phyloP scores from a whole-genome alignment of 2,113 vertebrate species.

The Collichthys lucidus region DNA sequence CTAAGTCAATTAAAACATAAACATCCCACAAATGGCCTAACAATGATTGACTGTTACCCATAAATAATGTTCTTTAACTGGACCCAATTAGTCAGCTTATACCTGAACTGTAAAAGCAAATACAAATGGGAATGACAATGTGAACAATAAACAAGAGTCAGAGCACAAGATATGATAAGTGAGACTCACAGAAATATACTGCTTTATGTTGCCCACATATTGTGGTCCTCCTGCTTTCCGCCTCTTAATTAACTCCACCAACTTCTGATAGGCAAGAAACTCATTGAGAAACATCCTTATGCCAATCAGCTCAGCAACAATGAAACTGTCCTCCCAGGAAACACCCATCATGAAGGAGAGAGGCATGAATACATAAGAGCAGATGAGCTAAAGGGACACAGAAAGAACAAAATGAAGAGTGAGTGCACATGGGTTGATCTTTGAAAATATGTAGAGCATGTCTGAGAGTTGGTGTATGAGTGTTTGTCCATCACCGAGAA shows the following conservation, averaged over 20 bases:
- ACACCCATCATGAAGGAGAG: constrained; percentile 93
- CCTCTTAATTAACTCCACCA: constrained; percentile 84
- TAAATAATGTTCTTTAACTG: no score
- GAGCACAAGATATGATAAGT: neutral
- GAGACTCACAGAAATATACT: constrained; percentile 81
- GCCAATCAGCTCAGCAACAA: constrained; percentile 89
- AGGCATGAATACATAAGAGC: constrained; percentile 92
- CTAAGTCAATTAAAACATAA: no score
- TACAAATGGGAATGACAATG: neutral
- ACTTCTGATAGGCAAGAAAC: constrained; percentile 89
- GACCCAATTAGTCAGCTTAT: no score
- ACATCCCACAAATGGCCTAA: no score
- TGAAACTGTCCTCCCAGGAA: constrained; percentile 92
- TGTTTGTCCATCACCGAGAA: constrained; percentile 85
- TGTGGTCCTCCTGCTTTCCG: constrained; percentile 84
- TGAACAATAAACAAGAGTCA: neutral
- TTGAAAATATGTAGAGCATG: neutral
- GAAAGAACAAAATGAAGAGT: neutral
- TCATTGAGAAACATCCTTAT: constrained; percentile 93
- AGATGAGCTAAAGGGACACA: constrained; percentile 83
- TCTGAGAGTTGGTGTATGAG: neutral
- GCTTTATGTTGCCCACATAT: constrained; percentile 87
- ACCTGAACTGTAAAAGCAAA: neutral
- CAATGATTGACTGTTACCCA: no score
- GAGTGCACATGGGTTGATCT: neutral